Conservation (phyloP, 1,140 invertebrate species). For the Mycetomoellerius zeteki region DNA sequence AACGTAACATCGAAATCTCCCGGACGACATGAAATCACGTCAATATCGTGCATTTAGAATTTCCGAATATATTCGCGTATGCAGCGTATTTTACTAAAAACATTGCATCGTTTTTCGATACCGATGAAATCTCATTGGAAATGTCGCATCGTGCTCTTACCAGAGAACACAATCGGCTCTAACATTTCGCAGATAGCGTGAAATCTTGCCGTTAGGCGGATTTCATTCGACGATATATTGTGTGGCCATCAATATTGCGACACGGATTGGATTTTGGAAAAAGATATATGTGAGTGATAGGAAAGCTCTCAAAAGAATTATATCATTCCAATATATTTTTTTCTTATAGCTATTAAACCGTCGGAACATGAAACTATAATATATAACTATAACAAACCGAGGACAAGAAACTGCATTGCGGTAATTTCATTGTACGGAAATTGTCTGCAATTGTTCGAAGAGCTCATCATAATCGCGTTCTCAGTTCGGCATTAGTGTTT, state of each 20-base stretch:
- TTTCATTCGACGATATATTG: conserved; percentile 20
- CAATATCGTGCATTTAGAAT: conserved; percentile 48
- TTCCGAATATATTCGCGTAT: conserved; percentile 11
- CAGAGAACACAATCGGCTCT: conserved; percentile 13
- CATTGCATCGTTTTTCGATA: conserved; percentile 57
- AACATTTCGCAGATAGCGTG: conserved; percentile 23
- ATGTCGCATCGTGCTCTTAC: conserved; percentile 12
- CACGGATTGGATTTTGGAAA: conserved; percentile 11
- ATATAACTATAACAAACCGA: neutral
- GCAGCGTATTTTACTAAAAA: conserved; percentile 49
- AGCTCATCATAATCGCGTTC: conserved; percentile 1
- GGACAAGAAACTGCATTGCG: neutral
- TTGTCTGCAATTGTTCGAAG: conserved; percentile 35
- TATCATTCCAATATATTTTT: neutral
- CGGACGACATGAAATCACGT: conserved; percentile 29
- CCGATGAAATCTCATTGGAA: conserved; percentile 41
- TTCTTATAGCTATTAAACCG: neutral
- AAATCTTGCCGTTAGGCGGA: conserved; percentile 33
- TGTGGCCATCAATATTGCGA: neutral
- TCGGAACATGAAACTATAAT: neutral
- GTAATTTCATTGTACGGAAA: conserved; percentile 4
- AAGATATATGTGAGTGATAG: neutral
- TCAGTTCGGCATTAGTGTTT: conserved; percentile 48
- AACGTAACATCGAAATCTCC: conserved; percentile 11
- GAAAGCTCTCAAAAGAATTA: neutral